These are phyloP conservation scores for Nasonia vitripennis DNA, from an alignment of 1,140 invertebrate species.

Conservation along the genomic window DNA sequence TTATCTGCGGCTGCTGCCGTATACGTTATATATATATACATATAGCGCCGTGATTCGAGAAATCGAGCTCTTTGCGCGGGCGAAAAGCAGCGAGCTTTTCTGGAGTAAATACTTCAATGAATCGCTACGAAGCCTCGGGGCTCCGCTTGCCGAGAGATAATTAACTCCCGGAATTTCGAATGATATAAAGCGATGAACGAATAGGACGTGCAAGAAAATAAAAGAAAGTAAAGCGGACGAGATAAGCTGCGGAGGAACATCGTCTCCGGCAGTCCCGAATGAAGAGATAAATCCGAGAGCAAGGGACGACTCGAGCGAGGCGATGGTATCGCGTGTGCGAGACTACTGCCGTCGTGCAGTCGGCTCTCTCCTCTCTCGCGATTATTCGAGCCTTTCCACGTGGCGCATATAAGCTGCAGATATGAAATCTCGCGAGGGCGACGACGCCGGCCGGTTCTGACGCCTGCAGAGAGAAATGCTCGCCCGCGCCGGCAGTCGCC, in stretches of 20 bases:
- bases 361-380: neutral
- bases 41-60: too few relatives aligned
- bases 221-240: neutral
- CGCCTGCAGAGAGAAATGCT: neutral
- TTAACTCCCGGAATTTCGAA: neutral
- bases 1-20: too few relatives aligned
- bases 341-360: neutral
- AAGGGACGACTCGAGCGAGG: neutral
- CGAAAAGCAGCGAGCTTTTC: too few relatives aligned
- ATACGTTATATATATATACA: too few relatives aligned
- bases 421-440: neutral
- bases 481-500: neutral
- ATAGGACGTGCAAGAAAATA: neutral
- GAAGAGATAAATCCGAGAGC: conserved; percentile 36
- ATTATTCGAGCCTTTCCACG: neutral
- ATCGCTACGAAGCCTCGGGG: too few relatives aligned
- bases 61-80: too few relatives aligned
- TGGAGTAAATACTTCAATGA: too few relatives aligned
- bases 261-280: conserved; percentile 14
- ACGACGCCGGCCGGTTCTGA: neutral
- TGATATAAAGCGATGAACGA: neutral
- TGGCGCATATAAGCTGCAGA: neutral
- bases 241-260: neutral
- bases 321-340: conserved; percentile 32
- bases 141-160: too few relatives aligned